Conservation (phyloP, 2,888 invertebrate species). For the Venustoraphidia nigricollis region DNA sequence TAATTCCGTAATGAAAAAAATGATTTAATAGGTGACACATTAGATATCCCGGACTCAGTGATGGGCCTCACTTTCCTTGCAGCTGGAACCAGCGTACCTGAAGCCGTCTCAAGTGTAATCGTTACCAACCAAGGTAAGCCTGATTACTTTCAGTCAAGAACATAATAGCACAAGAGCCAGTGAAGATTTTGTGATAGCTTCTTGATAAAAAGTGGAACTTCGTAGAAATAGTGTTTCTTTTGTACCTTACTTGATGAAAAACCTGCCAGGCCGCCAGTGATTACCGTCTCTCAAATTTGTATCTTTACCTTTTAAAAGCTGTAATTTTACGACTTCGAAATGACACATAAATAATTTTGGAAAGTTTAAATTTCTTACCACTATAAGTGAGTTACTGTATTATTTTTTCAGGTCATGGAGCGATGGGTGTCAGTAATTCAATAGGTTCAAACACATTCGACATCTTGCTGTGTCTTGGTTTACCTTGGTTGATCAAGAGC, state of each 20-base stretch:
- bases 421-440: slow-evolving; percentile 68
- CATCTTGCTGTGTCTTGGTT: slow-evolving; percentile 58
- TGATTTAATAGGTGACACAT: slow-evolving; percentile 48
- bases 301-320: too few species aligned
- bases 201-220: too few species aligned
- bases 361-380: slow-evolving; percentile 1
- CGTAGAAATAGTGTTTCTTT: too few species aligned
- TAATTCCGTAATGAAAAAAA: not conserved
- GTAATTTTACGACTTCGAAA: too few species aligned
- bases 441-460: slow-evolving; percentile 75
- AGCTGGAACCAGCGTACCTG: slow-evolving; percentile 74
- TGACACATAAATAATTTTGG: not conserved
- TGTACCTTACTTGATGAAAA: too few species aligned
- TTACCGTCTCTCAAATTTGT: too few species aligned
- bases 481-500: slow-evolving; percentile 64
- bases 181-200: too few species aligned
- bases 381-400: not conserved
- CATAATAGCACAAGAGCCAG: too few species aligned
- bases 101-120: slow-evolving; percentile 71
- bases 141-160: too few species aligned
- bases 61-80: slow-evolving; percentile 75
- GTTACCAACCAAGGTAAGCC: slow-evolving; percentile 61
- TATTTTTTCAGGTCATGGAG: slow-evolving; percentile 43
- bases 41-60: slow-evolving; percentile 68
- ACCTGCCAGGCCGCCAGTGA: too few species aligned